Evolutionary conservation across 2,888 invertebrate genomes (phyloP).

Genomic region (Acronicta alni): DNA sequence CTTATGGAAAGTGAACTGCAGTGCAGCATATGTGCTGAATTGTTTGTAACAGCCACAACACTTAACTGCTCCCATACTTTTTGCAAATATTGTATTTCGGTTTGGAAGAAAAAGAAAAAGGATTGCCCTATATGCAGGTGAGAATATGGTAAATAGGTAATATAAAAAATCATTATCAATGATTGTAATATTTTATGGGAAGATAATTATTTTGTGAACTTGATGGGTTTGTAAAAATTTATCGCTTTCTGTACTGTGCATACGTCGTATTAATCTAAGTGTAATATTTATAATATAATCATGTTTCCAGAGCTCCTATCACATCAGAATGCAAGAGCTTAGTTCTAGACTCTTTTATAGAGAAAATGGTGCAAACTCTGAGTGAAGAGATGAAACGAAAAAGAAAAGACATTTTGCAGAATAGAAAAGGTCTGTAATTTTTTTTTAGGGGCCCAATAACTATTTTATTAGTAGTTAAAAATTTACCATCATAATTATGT

Average conservation of each 20-base stretch:
- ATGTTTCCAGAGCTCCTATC: slow-evolving; percentile 69
- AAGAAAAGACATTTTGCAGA: slow-evolving; percentile 86
- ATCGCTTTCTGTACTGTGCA: no score
- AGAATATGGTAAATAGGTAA: no score
- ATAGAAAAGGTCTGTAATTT: slow-evolving; percentile 78
- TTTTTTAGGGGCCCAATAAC: slow-evolving; percentile 1
- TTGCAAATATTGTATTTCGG: slow-evolving; percentile 92
- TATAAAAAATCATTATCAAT: no score
- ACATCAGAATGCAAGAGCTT: slow-evolving; percentile 89
- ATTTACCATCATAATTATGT: no score
- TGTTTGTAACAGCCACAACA: slow-evolving; percentile 92
- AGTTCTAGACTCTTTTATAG: slow-evolving; percentile 93
- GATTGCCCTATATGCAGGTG: slow-evolving; percentile 93
- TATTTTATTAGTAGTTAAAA: no score
- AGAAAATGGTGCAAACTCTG: slow-evolving; percentile 91
- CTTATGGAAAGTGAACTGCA: slow-evolving; percentile 92
- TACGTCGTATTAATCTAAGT: no score
- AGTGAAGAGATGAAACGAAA: slow-evolving; percentile 89
- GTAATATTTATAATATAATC: not conserved
- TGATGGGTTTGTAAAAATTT: no score
- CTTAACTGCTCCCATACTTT: slow-evolving; percentile 93
- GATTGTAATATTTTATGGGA: no score
- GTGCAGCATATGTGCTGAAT: slow-evolving; percentile 93
- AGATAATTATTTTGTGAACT: no score
- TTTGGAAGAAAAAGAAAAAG: slow-evolving; percentile 92